Conservation (phyloP, 2,888 invertebrate genomes). For the Lomographa bimaculata region DNA sequence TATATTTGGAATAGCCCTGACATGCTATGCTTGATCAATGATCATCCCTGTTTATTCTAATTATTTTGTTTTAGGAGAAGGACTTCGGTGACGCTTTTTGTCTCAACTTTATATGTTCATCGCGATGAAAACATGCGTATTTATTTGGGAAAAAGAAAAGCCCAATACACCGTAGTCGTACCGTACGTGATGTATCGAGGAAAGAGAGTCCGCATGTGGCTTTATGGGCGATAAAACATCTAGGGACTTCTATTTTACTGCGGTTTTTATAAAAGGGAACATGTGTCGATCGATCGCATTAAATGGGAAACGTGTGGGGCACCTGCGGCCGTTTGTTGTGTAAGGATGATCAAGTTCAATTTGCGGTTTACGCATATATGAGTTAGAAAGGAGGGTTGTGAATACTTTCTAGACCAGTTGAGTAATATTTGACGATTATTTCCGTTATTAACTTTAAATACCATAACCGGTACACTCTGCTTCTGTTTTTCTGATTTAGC, state of each 20-base stretch:
- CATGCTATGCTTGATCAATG: too few species aligned
- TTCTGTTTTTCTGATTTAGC: too few species aligned
- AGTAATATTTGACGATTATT: too few species aligned
- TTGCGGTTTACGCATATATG: conserved; percentile 2
- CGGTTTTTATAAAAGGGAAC: conserved; percentile 58
- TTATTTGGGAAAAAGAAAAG: conserved; percentile 37
- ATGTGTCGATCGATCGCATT: conserved; percentile 59
- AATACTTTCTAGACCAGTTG: too few species aligned
- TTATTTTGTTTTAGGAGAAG: too few species aligned
- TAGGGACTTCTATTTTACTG: conserved; percentile 72
- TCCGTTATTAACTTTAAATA: too few species aligned
- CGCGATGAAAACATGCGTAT: conserved; percentile 33
- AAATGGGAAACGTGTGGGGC: conserved; percentile 54
- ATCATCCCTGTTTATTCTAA: too few species aligned
- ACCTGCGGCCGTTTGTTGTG: conserved; percentile 44
- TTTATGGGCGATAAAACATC: conserved; percentile 76
- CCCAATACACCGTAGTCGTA: conserved; percentile 24
- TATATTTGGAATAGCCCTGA: background rate
- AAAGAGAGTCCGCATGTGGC: conserved; percentile 63
- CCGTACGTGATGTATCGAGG: conserved; percentile 66
- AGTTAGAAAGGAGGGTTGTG: too few species aligned
- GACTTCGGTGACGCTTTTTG: too few species aligned
- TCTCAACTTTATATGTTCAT: conserved; percentile 36
- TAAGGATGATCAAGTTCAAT: conserved; percentile 21
- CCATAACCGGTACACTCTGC: too few species aligned